A percentile compares a stretch with the other conserved stretches of the same genome.
phyloP scores from a whole-genome alignment of 2,797 vertebrate species.

The Clarias laeviceps region DNA sequence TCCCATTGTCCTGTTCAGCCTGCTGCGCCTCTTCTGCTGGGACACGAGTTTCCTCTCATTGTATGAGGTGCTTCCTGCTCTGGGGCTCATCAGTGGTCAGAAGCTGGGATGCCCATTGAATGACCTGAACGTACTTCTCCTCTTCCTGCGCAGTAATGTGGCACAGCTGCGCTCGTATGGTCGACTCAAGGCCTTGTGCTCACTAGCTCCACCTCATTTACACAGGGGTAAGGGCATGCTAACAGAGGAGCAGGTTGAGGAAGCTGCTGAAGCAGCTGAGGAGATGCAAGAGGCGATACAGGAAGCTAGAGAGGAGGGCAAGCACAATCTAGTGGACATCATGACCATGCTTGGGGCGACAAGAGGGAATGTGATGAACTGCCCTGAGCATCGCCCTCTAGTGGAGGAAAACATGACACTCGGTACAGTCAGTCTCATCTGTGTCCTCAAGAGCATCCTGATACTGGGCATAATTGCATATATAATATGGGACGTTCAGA shows the following conservation, averaged over 20 bases:
- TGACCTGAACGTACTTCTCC: constrained; percentile 90
- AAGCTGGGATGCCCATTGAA: constrained; percentile 91
- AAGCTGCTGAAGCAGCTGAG: constrained; percentile 71
- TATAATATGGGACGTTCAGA: constrained; percentile 81
- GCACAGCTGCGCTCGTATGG: constrained; percentile 87
- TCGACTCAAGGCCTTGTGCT: constrained; percentile 84
- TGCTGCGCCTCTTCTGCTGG: constrained; percentile 90
- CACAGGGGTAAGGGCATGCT: constrained; percentile 63
- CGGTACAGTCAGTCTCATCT: constrained; percentile 79
- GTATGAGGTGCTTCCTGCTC: constrained; percentile 92
- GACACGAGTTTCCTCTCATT: constrained; percentile 89
- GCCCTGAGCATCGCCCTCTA: constrained; percentile 75
- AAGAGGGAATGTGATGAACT: constrained; percentile 75
- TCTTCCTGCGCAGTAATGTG: constrained; percentile 91
- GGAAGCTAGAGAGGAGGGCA: constrained; percentile 78
- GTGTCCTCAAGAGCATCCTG: constrained; percentile 75
- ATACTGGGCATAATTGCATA: constrained; percentile 71
- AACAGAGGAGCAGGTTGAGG: constrained; percentile 74
- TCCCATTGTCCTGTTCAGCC: constrained; percentile 85
- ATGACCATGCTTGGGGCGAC: constrained; percentile 92
- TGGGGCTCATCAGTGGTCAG: constrained; percentile 86
- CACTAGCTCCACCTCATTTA: constrained; percentile 76
- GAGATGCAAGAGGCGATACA: constrained; percentile 75
- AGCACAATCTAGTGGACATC: constrained; percentile 90
- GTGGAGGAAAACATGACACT: constrained; percentile 79